Conservation (phyloP, 2,888 invertebrate species). For the Acronicta leporina region DNA sequence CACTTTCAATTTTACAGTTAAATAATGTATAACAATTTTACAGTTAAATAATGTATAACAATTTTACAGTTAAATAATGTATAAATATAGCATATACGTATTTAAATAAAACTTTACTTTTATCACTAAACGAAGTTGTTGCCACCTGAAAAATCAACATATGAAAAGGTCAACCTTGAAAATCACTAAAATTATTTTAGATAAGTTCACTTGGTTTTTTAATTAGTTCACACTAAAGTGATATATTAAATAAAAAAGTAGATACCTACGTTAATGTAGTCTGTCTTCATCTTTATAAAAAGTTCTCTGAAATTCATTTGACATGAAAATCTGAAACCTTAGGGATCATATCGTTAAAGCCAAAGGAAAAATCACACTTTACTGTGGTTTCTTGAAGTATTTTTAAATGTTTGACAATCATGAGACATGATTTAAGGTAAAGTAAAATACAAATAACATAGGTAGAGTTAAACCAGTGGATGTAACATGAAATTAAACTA, state of each 20-base stretch:
- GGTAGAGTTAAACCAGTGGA: too few relatives aligned
- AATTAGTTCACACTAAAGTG: constrained; percentile 9
- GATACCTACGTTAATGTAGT: background rate
- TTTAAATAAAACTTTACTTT: too few relatives aligned
- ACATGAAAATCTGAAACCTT: background rate
- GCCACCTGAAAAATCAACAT: background rate
- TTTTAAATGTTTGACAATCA: background rate
- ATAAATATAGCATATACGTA: too few relatives aligned
- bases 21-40: too few relatives aligned
- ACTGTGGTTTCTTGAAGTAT: background rate
- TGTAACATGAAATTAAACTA: too few relatives aligned
- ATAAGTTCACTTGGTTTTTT: constrained; percentile 15
- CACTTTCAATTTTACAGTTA: too few relatives aligned
- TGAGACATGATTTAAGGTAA: too few relatives aligned
- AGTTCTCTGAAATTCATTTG: background rate
- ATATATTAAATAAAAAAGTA: constrained; percentile 4
- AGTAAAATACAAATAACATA: too few relatives aligned
- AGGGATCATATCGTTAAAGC: background rate
- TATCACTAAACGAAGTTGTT: too few relatives aligned
- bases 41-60: too few relatives aligned
- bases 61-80: too few relatives aligned
- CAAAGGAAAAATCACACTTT: background rate
- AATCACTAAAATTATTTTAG: constrained; percentile 27
- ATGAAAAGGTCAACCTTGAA: constrained; percentile 4
- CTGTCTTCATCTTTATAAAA: background rate